Conservation (phyloP, 2,797 vertebrate genomes). For the Acrossocheilus fasciatus region DNA sequence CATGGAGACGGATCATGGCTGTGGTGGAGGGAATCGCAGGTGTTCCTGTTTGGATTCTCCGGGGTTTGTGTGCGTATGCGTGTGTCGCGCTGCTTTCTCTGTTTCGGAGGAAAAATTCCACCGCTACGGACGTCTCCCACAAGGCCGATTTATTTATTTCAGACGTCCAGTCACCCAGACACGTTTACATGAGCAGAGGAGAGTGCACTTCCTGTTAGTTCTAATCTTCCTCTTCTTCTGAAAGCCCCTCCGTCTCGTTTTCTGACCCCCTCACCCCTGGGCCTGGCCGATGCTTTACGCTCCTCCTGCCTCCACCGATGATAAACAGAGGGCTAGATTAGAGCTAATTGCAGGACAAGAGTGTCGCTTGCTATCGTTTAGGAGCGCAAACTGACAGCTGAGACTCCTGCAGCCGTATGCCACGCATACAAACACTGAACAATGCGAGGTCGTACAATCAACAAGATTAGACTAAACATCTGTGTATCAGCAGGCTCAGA, state of each 20-base stretch:
- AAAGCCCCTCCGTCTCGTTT: slow-evolving; percentile 11
- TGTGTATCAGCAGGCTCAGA: slow-evolving; percentile 25
- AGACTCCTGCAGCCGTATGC: background rate
- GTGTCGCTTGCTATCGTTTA: background rate
- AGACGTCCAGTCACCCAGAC: slow-evolving; percentile 66
- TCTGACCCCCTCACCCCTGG: slow-evolving; percentile 27
- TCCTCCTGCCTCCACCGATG: slow-evolving; percentile 33
- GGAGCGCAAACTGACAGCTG: background rate
- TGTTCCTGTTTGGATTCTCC: slow-evolving; percentile 81
- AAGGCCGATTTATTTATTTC: slow-evolving; percentile 77
- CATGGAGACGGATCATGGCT: slow-evolving; percentile 56
- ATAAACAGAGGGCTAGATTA: slow-evolving; percentile 53
- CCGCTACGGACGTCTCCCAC: slow-evolving; percentile 56
- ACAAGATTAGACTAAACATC: background rate
- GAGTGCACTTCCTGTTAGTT: slow-evolving; percentile 79
- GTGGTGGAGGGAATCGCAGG: slow-evolving; percentile 69
- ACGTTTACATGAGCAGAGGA: slow-evolving; percentile 77
- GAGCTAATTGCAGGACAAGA: slow-evolving; percentile 16
- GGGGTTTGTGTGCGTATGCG: slow-evolving; percentile 4
- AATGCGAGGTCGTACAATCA: slow-evolving; percentile 32
- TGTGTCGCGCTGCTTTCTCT: slow-evolving; percentile 63
- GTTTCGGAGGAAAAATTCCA: slow-evolving; percentile 19
- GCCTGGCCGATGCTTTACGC: slow-evolving; percentile 36
- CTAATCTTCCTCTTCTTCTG: slow-evolving; percentile 58
- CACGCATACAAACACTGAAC: background rate